Conservation (phyloP, 1,140 invertebrate genomes). For the Campoletis sonorensis region DNA sequence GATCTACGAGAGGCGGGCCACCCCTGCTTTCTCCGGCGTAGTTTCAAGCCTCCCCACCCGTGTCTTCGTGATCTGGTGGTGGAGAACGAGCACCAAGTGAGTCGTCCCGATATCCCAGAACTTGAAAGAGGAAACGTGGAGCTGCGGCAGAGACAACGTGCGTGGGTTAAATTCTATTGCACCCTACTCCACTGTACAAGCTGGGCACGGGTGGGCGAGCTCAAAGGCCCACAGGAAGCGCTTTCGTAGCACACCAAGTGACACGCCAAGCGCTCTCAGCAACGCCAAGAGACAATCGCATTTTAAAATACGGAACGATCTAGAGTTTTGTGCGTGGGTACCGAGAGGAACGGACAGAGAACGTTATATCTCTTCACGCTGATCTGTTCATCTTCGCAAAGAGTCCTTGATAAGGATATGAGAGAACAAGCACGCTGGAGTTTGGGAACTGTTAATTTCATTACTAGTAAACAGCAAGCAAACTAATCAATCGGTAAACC, state of each 20-base stretch:
- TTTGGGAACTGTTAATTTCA: not conserved
- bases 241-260: slow-evolving; percentile 15
- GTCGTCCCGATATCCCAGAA: not conserved
- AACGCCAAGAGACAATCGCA: not conserved
- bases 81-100: slow-evolving; percentile 13
- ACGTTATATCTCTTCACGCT: slow-evolving; percentile 13
- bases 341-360: not conserved
- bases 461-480: not conserved
- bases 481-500: not conserved
- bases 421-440: not conserved
- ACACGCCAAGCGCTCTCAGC: slow-evolving; percentile 31
- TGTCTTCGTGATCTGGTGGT: slow-evolving; percentile 10
- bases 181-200: slow-evolving; percentile 11
- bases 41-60: slow-evolving; percentile 11
- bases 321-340: not conserved
- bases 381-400: not conserved
- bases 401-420: not conserved
- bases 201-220: slow-evolving; percentile 42
- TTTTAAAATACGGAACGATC: not conserved
- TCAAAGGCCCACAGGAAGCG: slow-evolving; percentile 25
- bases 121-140: slow-evolving; percentile 2
- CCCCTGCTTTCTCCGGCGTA: slow-evolving; percentile 26
- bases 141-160: slow-evolving; percentile 10
- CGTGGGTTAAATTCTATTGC: slow-evolving; percentile 16
- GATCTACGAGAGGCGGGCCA: slow-evolving; percentile 22